Percentiles rank a stretch among this genome's conserved stretches.
These are phyloP conservation scores for Tetranychus cinnabarinus DNA, from an alignment of 1,140 invertebrate species.

Conservation along the genomic window DNA sequence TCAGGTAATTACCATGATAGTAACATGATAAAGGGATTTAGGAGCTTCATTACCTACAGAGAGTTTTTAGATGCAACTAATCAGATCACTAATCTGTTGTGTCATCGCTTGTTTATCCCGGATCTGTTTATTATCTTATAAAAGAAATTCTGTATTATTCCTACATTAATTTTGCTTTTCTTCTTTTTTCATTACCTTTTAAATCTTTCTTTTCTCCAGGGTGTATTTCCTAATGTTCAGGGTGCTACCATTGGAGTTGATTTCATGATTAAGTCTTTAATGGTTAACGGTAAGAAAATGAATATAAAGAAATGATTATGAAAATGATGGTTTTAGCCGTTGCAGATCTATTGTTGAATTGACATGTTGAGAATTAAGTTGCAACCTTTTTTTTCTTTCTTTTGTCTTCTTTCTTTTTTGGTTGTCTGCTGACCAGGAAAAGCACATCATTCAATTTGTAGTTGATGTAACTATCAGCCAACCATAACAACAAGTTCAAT, in stretches of 20 bases:
- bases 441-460: not conserved
- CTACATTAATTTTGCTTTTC: too few species aligned
- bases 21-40: not conserved
- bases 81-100: too few species aligned
- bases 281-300: conserved; percentile 70
- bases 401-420: not conserved
- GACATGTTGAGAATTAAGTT: too few species aligned
- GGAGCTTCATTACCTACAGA: too few species aligned
- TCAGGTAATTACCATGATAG: conserved; percentile 27
- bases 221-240: conserved; percentile 82
- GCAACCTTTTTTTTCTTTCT: not conserved
- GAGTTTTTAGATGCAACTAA: too few species aligned
- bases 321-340: too few species aligned
- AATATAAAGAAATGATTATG: conserved; percentile 35
- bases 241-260: conserved; percentile 97
- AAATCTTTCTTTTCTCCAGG: conserved; percentile 23
- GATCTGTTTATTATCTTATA: too few species aligned
- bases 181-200: conserved; percentile 13
- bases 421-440: not conserved
- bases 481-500: too few species aligned
- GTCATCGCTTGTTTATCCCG: too few species aligned
- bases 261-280: conserved; percentile 97
- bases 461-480: too few species aligned
- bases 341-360: too few species aligned
- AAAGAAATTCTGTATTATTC: too few species aligned